Evolutionary conservation across 2,888 invertebrate species (phyloP).

Genomic region (Bhutanitis thaidina): DNA sequence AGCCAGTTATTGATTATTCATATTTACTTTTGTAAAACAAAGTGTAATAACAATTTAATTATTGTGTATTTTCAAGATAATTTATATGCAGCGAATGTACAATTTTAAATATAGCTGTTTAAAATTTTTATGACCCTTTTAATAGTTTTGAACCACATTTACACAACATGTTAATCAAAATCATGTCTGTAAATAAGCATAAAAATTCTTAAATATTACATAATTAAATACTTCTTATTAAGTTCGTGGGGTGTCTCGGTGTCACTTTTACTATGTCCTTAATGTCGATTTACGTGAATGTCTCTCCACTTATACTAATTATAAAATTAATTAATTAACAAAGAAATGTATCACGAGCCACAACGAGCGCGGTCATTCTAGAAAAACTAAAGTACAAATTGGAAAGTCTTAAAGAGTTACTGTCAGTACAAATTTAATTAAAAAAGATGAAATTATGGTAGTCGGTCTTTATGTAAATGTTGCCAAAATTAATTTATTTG

Average conservation of each 20-base stretch:
- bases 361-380: slow-evolving; percentile 65
- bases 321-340: slow-evolving; percentile 35
- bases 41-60: no score
- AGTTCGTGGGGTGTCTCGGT: slow-evolving; percentile 59
- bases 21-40: no score
- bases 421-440: slow-evolving; percentile 78
- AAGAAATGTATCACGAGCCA: slow-evolving; percentile 31
- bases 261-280: slow-evolving; percentile 60
- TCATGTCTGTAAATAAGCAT: slow-evolving; percentile 37
- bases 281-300: slow-evolving; percentile 65
- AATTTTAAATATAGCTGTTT: slow-evolving; percentile 2
- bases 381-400: slow-evolving; percentile 77
- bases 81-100: no score
- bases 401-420: slow-evolving; percentile 69
- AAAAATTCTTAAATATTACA: slow-evolving; percentile 30
- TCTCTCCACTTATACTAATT: slow-evolving; percentile 37
- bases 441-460: slow-evolving; percentile 36
- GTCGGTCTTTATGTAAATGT: slow-evolving; percentile 70
- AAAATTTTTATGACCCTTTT: slow-evolving; percentile 11
- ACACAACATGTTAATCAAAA: slow-evolving; percentile 23
- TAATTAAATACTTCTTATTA: slow-evolving; percentile 38
- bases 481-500: slow-evolving; percentile 75
- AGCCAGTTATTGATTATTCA: not conserved
- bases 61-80: no score
- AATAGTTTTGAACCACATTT: slow-evolving; percentile 5